Conservation (phyloP, 2,888 invertebrate genomes). For the Chirona hameri region DNA sequence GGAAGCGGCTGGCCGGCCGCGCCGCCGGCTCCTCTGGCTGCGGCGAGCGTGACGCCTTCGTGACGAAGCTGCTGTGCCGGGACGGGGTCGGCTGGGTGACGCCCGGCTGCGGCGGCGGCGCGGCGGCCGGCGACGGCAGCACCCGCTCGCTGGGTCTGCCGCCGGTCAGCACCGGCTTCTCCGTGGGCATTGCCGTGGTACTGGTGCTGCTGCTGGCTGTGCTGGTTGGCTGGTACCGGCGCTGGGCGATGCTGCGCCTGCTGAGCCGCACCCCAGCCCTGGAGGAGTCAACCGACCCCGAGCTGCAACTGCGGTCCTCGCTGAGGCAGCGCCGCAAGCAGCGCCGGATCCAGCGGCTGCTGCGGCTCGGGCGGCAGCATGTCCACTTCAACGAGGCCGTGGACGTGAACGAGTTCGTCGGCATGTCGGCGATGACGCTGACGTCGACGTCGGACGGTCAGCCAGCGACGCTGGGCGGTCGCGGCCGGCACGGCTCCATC, state of each 20-base stretch:
- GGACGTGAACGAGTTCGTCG: not conserved
- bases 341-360: not conserved
- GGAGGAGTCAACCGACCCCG: not conserved
- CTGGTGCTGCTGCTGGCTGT: not conserved
- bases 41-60: not conserved
- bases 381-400: not conserved
- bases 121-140: not conserved
- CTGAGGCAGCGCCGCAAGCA: not conserved
- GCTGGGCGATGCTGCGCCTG: not conserved
- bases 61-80: not conserved
- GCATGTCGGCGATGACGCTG: not conserved
- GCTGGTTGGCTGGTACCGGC: not conserved
- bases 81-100: not conserved
- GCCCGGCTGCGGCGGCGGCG: not conserved
- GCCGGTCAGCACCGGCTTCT: not conserved
- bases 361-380: not conserved
- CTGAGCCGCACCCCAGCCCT: not conserved
- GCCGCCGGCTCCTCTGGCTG: not conserved
- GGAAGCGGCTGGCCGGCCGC: not conserved
- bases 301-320: not conserved
- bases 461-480: not conserved
- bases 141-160: not conserved
- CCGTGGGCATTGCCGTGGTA: not conserved
- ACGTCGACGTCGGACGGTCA: not conserved
- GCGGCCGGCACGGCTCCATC: not conserved